A percentile compares a stretch with the other conserved stretches of the same genome.
Evolutionary conservation across 2,888 invertebrate genomes (phyloP).

Genomic region (Petrolisthes manimaculis): DNA sequence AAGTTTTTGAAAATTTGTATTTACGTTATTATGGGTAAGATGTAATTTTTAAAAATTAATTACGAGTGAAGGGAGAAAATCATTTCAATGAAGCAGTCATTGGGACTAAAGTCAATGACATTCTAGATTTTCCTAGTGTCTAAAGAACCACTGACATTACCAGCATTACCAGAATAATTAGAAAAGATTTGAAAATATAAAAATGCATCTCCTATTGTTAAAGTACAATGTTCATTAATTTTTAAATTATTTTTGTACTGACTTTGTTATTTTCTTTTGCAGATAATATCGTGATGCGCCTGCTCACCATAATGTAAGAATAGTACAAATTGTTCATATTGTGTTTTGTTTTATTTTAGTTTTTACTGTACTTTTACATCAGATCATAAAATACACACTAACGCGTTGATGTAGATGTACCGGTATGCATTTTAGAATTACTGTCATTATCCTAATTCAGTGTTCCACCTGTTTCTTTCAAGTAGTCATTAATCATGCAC

Average conservation of each 20-base stretch:
- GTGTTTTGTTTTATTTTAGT: constrained; percentile 32
- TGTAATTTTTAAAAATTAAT: too few relatives aligned
- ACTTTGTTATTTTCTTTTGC: constrained; percentile 30
- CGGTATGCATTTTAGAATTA: background rate
- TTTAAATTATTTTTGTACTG: background rate
- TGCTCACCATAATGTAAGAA: constrained; percentile 28
- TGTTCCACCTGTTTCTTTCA: too few relatives aligned
- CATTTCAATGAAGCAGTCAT: too few relatives aligned
- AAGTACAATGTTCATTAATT: background rate
- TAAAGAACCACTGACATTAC: background rate
- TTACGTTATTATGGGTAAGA: too few relatives aligned
- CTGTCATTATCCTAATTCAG: constrained; percentile 5
- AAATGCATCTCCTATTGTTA: background rate
- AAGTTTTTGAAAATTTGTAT: too few relatives aligned
- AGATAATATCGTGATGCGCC: constrained; percentile 58
- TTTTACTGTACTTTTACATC: constrained; percentile 17
- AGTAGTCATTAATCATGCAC: too few relatives aligned
- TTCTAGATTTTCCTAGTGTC: background rate
- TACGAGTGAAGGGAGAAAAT: too few relatives aligned
- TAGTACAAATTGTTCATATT: constrained; percentile 61
- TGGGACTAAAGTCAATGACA: too few relatives aligned
- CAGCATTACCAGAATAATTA: background rate
- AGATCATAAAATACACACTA: background rate
- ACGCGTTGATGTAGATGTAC: background rate
- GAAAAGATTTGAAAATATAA: too few relatives aligned